Percentiles rank a stretch among this genome's conserved stretches.
phyloP scores from a whole-genome alignment of 2,888 invertebrate genomes.

The Ramazzottius varieornatus region DNA sequence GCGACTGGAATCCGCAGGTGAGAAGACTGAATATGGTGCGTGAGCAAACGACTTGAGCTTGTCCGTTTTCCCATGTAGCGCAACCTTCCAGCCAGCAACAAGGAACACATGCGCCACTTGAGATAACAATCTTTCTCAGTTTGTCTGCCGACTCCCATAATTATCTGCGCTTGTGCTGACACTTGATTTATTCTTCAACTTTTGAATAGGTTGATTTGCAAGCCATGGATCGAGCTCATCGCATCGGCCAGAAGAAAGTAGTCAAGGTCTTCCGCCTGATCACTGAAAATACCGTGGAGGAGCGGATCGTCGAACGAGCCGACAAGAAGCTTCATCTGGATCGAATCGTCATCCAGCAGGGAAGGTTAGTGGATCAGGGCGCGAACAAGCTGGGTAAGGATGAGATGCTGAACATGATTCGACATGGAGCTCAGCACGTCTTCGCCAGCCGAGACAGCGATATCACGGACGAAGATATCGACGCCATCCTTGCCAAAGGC shows the following conservation, averaged over 20 bases:
- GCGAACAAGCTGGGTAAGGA: slow-evolving; percentile 75
- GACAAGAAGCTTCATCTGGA: slow-evolving; percentile 84
- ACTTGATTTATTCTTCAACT: not conserved
- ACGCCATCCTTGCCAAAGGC: slow-evolving; percentile 65
- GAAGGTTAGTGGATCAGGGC: slow-evolving; percentile 64
- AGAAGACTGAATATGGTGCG: too few relatives aligned
- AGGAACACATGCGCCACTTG: too few relatives aligned
- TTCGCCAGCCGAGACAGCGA: slow-evolving; percentile 83
- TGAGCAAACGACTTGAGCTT: too few relatives aligned
- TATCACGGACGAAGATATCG: slow-evolving; percentile 92
- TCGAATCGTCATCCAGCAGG: slow-evolving; percentile 90
- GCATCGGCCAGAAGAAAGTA: slow-evolving; percentile 90
- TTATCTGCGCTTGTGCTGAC: too few relatives aligned
- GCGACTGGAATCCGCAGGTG: slow-evolving; percentile 99
- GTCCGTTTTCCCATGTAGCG: not conserved
- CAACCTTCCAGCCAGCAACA: too few relatives aligned
- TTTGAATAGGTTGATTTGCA: not conserved
- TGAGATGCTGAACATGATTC: slow-evolving; percentile 93
- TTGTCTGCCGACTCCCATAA: too few relatives aligned
- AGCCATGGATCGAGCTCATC: slow-evolving; percentile 61
- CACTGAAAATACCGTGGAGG: slow-evolving; percentile 95
- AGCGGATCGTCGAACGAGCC: slow-evolving; percentile 89
- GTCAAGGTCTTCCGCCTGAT: slow-evolving; percentile 79
- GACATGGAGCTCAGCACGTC: slow-evolving; percentile 96
- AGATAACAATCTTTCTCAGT: too few relatives aligned